A percentile compares a stretch with the other conserved stretches of the same genome.
phyloP scores from a whole-genome alignment of 2,888 invertebrate species.

The Cheiracanthium punctorium region DNA sequence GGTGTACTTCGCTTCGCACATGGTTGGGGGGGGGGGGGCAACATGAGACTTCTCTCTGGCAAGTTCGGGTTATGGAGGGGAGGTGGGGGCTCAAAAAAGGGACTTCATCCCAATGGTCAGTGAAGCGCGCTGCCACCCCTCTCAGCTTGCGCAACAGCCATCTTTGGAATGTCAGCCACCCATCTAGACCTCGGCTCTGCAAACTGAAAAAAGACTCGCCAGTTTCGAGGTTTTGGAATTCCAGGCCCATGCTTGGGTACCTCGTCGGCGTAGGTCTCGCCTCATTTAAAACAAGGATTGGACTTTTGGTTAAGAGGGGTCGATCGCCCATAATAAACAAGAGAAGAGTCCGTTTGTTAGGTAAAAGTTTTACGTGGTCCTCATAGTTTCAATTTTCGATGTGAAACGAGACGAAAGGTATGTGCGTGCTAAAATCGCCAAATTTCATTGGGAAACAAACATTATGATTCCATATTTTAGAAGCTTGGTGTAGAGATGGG shows the following conservation, averaged over 20 bases:
- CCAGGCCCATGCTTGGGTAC: background rate
- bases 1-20: no score
- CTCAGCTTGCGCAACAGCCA: background rate
- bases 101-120: background rate
- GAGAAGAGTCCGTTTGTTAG: background rate
- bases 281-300: constrained; percentile 12
- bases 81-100: no score
- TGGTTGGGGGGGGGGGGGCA: no score
- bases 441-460: no score
- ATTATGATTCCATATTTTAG: no score
- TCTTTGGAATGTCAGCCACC: constrained; percentile 12
- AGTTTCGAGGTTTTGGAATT: background rate
- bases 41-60: no score
- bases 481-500: no score
- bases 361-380: background rate
- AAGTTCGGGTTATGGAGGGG: no score
- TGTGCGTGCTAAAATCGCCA: no score
- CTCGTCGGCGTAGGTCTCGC: constrained; percentile 7
- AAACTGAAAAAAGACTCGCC: background rate
- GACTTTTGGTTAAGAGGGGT: background rate
- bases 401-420: no score
- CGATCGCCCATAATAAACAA: background rate
- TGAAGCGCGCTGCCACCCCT: background rate
- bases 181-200: background rate
- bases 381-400: background rate